phyloP scores from a whole-genome alignment of 2,888 invertebrate genomes.

The Calameuta idolon region DNA sequence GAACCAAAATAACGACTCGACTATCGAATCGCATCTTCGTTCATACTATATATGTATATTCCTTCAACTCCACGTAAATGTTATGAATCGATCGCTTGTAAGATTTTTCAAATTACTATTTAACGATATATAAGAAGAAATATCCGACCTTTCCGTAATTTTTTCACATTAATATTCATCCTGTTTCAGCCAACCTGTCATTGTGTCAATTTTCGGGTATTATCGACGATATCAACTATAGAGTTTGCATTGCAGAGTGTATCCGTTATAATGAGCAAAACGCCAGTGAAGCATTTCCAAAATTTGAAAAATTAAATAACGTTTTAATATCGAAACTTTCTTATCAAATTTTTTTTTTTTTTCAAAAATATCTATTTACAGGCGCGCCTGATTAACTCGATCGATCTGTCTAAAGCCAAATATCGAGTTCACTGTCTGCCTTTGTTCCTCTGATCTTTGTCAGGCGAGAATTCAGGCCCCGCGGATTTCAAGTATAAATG shows the following conservation, averaged over 20 bases:
- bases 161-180: neutral
- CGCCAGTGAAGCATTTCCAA: neutral
- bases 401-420: neutral
- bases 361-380: neutral
- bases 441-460: neutral
- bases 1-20: neutral
- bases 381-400: neutral
- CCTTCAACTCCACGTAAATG: neutral
- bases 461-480: neutral
- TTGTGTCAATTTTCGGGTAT: neutral
- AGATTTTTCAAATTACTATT: neutral
- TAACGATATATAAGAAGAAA: neutral
- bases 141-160: neutral
- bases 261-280: neutral
- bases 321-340: neutral
- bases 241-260: neutral
- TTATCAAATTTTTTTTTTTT: no score
- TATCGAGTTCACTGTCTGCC: neutral
- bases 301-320: neutral
- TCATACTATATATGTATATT: neutral
- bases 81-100: neutral
- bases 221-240: neutral
- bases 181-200: neutral
- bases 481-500: neutral
- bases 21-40: neutral